Percentiles rank a stretch among this genome's conserved stretches.
These are phyloP conservation scores for Trichopoda pennipes DNA, from an alignment of 2,888 invertebrate genomes.

Conservation along the genomic window DNA sequence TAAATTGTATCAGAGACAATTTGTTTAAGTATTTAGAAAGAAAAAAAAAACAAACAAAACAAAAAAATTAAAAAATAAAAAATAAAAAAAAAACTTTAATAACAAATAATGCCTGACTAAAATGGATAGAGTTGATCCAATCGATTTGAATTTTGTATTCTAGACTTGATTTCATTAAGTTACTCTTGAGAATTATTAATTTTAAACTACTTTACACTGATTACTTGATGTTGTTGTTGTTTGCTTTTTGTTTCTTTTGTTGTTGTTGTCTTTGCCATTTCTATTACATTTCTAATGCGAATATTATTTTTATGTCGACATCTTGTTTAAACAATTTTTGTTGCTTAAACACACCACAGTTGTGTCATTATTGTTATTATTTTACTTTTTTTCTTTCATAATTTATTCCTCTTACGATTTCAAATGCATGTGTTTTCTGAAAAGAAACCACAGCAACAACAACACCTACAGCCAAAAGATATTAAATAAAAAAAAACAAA, in stretches of 20 bases:
- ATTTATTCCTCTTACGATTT: constrained; percentile 41
- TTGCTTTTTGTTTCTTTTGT: neutral
- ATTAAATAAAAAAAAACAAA: neutral
- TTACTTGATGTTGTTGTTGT: neutral
- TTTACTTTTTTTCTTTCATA: constrained; percentile 29
- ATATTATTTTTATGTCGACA: constrained; percentile 55
- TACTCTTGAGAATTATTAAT: constrained; percentile 61
- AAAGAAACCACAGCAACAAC: constrained; percentile 5
- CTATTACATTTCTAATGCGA: constrained; percentile 43
- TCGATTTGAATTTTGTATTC: constrained; percentile 60
- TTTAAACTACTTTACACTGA: constrained; percentile 21
- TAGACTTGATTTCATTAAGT: constrained; percentile 50
- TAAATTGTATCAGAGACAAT: constrained; percentile 47
- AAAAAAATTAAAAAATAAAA: too few species aligned
- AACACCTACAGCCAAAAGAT: neutral
- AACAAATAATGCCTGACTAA: constrained; percentile 28
- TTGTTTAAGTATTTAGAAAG: constrained; percentile 54
- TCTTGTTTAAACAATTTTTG: constrained; percentile 57
- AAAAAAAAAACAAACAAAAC: neutral
- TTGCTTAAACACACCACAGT: constrained; percentile 28
- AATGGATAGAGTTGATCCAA: constrained; percentile 47
- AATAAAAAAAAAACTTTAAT: too few species aligned
- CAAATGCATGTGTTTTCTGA: constrained; percentile 43
- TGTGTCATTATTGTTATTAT: constrained; percentile 33
- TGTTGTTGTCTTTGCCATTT: constrained; percentile 7